A percentile compares a stretch with the other conserved stretches of the same genome.
Conservation (phyloP, 2,113 vertebrate genomes). For the Dasypus novemcinctus region DNA sequence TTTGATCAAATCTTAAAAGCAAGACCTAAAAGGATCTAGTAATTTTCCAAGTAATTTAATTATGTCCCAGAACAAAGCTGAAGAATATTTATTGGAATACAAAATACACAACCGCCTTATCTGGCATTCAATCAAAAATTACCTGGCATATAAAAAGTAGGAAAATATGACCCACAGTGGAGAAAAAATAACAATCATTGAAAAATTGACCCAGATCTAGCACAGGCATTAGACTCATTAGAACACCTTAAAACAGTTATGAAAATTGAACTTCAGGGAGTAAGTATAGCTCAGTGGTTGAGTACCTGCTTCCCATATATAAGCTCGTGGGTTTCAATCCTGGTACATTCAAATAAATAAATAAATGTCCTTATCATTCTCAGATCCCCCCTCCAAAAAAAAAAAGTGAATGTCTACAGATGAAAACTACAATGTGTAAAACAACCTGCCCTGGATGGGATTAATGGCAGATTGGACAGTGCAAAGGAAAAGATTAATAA, state of each 20-base stretch:
- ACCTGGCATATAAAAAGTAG: not conserved
- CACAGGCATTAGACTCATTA: not conserved
- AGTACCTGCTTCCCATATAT: too few species aligned
- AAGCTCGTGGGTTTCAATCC: too few species aligned
- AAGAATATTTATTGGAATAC: not conserved
- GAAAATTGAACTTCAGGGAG: not conserved
- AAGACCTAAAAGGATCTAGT: not conserved
- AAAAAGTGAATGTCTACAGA: not conserved
- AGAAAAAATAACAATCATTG: not conserved
- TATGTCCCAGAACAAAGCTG: not conserved
- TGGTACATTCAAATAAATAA: not conserved
- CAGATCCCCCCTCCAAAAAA: too few species aligned
- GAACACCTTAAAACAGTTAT: not conserved
- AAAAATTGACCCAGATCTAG: not conserved
- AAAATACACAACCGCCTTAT: not conserved
- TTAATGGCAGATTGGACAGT: not conserved
- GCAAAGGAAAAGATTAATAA: too few species aligned
- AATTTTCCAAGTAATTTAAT: not conserved
- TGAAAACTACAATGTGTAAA: not conserved
- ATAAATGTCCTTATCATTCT: not conserved
- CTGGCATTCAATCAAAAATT: not conserved
- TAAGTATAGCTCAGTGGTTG: too few species aligned
- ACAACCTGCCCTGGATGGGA: not conserved
- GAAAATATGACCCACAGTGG: not conserved
- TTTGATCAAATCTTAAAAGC: not conserved